Conservation (phyloP, 2,888 invertebrate species). For the Lithodes maja region DNA sequence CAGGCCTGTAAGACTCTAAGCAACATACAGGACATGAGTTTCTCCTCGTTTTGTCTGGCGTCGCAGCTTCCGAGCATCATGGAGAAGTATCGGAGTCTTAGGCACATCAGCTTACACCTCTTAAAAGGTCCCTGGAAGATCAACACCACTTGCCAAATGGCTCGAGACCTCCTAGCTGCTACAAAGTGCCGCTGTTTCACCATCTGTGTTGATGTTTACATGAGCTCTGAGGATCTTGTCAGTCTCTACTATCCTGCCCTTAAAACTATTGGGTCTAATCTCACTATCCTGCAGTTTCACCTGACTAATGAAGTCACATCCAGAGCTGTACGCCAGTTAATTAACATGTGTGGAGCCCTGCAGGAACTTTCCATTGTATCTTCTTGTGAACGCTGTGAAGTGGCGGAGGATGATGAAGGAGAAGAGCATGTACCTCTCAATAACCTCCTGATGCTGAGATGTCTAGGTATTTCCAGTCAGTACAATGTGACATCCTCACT, state of each 20-base stretch:
- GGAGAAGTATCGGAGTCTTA: neutral
- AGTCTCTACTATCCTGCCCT: constrained; percentile 24
- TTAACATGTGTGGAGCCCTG: constrained; percentile 16
- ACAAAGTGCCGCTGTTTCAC: constrained; percentile 23
- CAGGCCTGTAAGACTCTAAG: neutral
- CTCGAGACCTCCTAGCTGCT: constrained; percentile 2
- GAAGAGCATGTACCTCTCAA: neutral
- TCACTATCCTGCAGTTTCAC: constrained; percentile 31
- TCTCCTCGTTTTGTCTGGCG: constrained; percentile 27
- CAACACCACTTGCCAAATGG: constrained; percentile 13
- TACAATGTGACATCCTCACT: constrained; percentile 34
- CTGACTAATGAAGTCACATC: constrained; percentile 39
- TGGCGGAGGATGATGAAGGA: neutral
- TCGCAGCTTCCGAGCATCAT: constrained; percentile 15
- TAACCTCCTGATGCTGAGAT: neutral
- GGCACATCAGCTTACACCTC: constrained; percentile 23
- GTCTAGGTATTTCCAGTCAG: constrained; percentile 28
- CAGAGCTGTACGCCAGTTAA: constrained; percentile 14
- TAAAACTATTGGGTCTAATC: constrained; percentile 7
- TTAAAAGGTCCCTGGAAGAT: constrained; percentile 28
- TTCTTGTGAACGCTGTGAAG: constrained; percentile 33
- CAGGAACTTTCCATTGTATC: constrained; percentile 23
- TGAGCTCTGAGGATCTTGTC: constrained; percentile 18
- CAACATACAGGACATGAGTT: constrained; percentile 22
- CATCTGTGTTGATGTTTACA: constrained; percentile 31